These are phyloP conservation scores for Dendroctonus ponderosae DNA, from an alignment of 1,140 invertebrate genomes.

Conservation along the genomic window DNA sequence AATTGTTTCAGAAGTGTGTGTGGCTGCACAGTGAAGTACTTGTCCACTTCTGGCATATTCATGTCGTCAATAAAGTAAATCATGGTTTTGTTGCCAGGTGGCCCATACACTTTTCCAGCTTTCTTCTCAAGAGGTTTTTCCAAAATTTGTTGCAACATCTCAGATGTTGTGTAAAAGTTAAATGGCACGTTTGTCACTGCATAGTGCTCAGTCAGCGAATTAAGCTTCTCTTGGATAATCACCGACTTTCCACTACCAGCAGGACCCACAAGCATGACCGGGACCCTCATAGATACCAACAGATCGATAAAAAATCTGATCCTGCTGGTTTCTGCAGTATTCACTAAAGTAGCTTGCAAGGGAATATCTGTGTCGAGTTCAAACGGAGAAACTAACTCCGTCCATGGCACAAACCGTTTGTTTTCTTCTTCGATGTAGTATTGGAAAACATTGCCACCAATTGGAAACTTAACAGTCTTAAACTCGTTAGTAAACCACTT, in stretches of 20 bases:
- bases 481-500: constrained; percentile 91
- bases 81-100: constrained; percentile 85
- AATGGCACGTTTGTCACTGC: constrained; percentile 87
- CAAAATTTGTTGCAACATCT: constrained; percentile 88
- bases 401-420: constrained; percentile 85
- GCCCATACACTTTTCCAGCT: constrained; percentile 88
- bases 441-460: constrained; percentile 82
- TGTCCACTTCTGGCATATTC: constrained; percentile 97
- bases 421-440: constrained; percentile 85
- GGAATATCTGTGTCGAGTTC: constrained; percentile 84
- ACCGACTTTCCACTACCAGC: constrained; percentile 88
- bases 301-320: constrained; percentile 88
- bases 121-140: constrained; percentile 95
- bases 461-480: constrained; percentile 86
- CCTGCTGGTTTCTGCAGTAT: constrained; percentile 85
- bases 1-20: constrained; percentile 92
- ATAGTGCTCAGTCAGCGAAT: constrained; percentile 71
- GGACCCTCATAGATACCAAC: constrained; percentile 74
- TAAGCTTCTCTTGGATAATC: constrained; percentile 81
- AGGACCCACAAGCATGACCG: constrained; percentile 87
- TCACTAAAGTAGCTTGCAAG: constrained; percentile 72
- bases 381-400: constrained; percentile 71
- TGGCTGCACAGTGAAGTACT: constrained; percentile 92
- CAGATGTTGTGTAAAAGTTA: constrained; percentile 94
- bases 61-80: constrained; percentile 96